A percentile compares a stretch with the other conserved stretches of the same genome.
Conservation (phyloP, 1,140 invertebrate species). For the Marisa cornuarietis region DNA sequence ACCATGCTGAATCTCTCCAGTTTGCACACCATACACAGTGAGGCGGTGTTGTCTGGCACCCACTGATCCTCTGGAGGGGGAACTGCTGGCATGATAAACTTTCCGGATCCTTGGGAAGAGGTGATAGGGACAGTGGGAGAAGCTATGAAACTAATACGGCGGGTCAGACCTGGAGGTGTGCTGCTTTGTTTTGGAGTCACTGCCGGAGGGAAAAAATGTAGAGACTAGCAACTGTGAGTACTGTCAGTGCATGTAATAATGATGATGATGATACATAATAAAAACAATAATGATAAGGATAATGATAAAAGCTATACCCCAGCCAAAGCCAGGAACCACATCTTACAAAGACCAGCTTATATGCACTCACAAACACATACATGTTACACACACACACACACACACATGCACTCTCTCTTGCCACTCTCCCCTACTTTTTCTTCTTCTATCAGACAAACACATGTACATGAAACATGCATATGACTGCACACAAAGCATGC, state of each 20-base stretch:
- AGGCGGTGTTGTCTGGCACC: slow-evolving; percentile 64
- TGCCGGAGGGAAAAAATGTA: neutral
- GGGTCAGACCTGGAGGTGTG: slow-evolving; percentile 1
- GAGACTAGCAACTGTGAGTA: neutral
- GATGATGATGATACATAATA: too few relatives aligned
- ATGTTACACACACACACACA: neutral
- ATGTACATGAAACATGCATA: too few relatives aligned
- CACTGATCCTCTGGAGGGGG: slow-evolving; percentile 67
- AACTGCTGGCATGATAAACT: slow-evolving; percentile 66
- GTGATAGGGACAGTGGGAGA: neutral
- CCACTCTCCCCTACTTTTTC: neutral
- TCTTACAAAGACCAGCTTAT: neutral
- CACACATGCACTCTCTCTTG: neutral
- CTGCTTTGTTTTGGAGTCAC: neutral
- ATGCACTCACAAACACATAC: neutral
- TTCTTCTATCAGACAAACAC: too few relatives aligned
- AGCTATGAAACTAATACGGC: slow-evolving; percentile 1
- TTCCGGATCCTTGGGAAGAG: neutral
- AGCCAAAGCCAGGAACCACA: too few relatives aligned
- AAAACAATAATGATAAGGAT: too few relatives aligned
- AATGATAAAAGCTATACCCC: too few relatives aligned
- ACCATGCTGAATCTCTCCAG: slow-evolving; percentile 68
- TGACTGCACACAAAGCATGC: too few relatives aligned
- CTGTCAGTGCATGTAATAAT: neutral
- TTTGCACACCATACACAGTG: slow-evolving; percentile 67